These are phyloP conservation scores for Drosophila sordidapex DNA, from an alignment of 2,888 invertebrate genomes.

Conservation along the genomic window DNA sequence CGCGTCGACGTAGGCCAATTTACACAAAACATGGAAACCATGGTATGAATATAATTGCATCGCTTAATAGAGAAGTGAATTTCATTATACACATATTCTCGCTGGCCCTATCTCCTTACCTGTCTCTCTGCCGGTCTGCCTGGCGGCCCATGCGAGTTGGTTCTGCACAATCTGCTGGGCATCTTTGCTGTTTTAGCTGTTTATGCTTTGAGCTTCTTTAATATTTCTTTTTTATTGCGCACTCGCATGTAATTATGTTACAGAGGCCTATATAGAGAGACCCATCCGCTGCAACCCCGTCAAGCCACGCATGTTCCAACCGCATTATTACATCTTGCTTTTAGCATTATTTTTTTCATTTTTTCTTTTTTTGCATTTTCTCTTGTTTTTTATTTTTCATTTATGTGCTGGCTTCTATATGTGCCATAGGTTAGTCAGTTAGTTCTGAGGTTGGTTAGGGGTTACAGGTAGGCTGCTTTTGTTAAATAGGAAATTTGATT, in stretches of 20 bases:
- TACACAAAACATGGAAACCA: conserved; percentile 54
- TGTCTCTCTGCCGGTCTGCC: not conserved
- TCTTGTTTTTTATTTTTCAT: conserved; percentile 15
- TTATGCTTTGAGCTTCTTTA: conserved; percentile 54
- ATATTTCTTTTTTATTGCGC: conserved; percentile 49
- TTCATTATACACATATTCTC: conserved; percentile 47
- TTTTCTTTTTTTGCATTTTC: conserved; percentile 20
- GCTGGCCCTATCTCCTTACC: not conserved
- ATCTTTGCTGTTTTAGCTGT: conserved; percentile 48
- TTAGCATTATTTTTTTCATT: conserved; percentile 28
- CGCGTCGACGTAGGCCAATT: conserved; percentile 59
- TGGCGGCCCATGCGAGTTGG: not conserved
- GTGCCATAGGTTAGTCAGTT: conserved; percentile 47
- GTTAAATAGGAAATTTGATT: conserved; percentile 74
- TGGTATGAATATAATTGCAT: conserved; percentile 59
- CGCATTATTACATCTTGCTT: conserved; percentile 69
- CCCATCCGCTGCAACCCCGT: conserved; percentile 36
- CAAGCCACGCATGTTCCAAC: conserved; percentile 72
- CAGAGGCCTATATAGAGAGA: conserved; percentile 61
- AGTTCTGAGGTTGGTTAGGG: conserved; percentile 28
- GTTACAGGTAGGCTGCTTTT: conserved; percentile 55
- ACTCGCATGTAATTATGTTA: conserved; percentile 74
- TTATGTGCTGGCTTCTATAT: not conserved
- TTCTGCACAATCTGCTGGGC: conserved; percentile 20
- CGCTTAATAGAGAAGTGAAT: conserved; percentile 71